Base-by-base conservation (phyloP, 2,113 vertebrate species). In the Polyodon spathula region DNA sequence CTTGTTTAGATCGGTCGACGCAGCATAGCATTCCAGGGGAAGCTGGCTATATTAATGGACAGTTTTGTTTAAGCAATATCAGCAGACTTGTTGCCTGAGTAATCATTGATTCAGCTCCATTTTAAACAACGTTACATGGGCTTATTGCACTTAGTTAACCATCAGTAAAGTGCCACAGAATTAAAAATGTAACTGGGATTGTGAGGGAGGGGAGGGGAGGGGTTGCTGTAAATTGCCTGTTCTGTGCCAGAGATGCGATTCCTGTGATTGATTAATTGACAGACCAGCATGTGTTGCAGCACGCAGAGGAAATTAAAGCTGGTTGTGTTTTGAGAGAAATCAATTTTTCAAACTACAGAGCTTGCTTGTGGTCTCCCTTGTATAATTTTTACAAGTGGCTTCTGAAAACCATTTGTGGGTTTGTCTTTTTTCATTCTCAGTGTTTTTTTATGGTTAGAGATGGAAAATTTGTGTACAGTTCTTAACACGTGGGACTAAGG, bases 261-360 rank as follows among this genome's bases (percentile, higher is more conserved):
- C 6, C 63, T 59, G 16, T 64, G 57, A 64, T 64, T 64, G 63
- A 64, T 64, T 53, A 64, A 64, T 64, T 64, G 63, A 46, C 63
- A 59, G 40, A 44, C 40, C 37, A 40, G 52, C 40, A 37, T 40
- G 41, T 15, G 40, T 51, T 4, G 27, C 57, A 37, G 40, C 63
- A 64, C 53, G 51, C 63, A 40, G 63, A 54, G 63, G 63, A 64
- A 64, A 64, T 64, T 59, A 64, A 64, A 59, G 63, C 54, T 53
- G 63, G 40, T 37, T 37, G 63, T 64, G 63, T 54, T 54, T 41
- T n/a, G 51, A 64, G 46, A 40, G 41, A 59, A 60, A 64, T 64
- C 63, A 39, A 54, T 64, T 59, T 59, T 57, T 59, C 63, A 42
- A 15, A 64, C 51, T n/a, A n/a, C n/a, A n/a, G n/a, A 64, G 59